These are phyloP conservation scores for Calliscelio sp. DNA, from an alignment of 2,888 invertebrate genomes.

Conservation along the genomic window DNA sequence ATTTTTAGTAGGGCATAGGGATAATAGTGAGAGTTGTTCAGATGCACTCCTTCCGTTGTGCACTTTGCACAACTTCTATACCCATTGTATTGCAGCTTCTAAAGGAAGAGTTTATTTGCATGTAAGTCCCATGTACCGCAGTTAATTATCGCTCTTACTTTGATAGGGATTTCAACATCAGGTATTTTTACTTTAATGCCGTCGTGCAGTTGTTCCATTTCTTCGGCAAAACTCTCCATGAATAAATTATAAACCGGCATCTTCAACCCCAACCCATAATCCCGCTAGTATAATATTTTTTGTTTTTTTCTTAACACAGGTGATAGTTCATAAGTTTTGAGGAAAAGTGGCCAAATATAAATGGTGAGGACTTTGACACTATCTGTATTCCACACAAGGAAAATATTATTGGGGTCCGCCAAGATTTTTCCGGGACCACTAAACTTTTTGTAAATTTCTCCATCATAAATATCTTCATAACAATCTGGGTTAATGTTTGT, in stretches of 20 bases:
- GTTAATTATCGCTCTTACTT: slow-evolving; percentile 25
- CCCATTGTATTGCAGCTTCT: slow-evolving; percentile 31
- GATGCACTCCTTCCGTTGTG: not conserved
- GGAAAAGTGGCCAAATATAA: slow-evolving; percentile 13
- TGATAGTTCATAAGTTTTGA: slow-evolving; percentile 1
- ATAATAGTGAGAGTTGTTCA: slow-evolving; percentile 19
- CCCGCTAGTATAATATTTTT: slow-evolving; percentile 30
- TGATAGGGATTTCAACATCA: not conserved
- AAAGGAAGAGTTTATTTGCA: slow-evolving; percentile 45
- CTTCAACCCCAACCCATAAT: slow-evolving; percentile 4
- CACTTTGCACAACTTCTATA: slow-evolving; percentile 42
- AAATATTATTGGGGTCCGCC: not conserved
- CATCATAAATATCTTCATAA: slow-evolving; percentile 22
- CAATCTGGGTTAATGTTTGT: not conserved
- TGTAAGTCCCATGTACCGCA: slow-evolving; percentile 58
- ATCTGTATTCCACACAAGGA: slow-evolving; percentile 14
- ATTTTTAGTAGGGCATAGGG: too few relatives aligned
- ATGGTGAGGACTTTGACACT: slow-evolving; percentile 3
- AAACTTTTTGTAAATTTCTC: slow-evolving; percentile 2
- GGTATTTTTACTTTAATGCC: slow-evolving; percentile 22
- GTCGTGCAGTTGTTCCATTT: slow-evolving; percentile 24
- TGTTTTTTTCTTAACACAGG: slow-evolving; percentile 21
- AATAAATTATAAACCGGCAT: slow-evolving; percentile 40
- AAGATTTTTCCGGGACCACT: not conserved
- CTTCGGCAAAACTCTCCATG: slow-evolving; percentile 2